Percentiles rank a stretch among this genome's conserved stretches.
Conservation (phyloP, 2,113 vertebrate species). For the Chrysochloris asiatica region DNA sequence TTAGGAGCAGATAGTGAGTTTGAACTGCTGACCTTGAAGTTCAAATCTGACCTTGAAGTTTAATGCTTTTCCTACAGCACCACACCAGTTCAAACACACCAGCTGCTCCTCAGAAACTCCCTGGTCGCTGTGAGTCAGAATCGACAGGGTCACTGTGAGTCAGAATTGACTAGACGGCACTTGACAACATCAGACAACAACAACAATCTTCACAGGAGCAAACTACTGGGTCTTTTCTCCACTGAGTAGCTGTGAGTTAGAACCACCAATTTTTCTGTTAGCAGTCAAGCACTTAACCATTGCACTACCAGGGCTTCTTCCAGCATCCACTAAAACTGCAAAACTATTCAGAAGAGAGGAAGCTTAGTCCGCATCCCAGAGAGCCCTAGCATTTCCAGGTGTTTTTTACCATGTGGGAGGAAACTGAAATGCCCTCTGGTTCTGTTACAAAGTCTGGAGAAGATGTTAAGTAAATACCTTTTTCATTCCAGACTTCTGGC, state of each 20-base stretch:
- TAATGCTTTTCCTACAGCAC: too few species aligned
- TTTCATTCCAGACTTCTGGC: constrained; percentile 59
- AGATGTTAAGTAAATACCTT: constrained; percentile 62
- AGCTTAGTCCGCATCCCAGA: constrained; percentile 50
- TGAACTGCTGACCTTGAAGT: background rate
- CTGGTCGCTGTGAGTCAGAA: too few species aligned
- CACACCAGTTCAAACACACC: too few species aligned
- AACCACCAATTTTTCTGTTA: background rate
- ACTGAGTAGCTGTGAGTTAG: background rate
- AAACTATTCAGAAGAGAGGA: constrained; percentile 43
- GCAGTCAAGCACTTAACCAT: background rate
- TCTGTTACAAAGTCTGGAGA: constrained; percentile 65
- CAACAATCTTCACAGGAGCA: background rate
- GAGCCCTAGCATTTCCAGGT: constrained; percentile 64
- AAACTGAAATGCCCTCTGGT: constrained; percentile 35
- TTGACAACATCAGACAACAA: too few species aligned
- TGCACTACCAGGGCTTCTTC: background rate
- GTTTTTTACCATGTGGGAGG: constrained; percentile 66
- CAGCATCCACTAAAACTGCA: constrained; percentile 33
- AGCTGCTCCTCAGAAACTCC: too few species aligned
- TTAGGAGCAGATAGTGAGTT: background rate
- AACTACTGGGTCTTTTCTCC: background rate
- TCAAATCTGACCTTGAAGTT: too few species aligned
- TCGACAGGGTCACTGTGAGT: too few species aligned
- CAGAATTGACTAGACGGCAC: too few species aligned